A percentile compares a stretch with the other conserved stretches of the same genome.
These are phyloP conservation scores for Diadumene lineata DNA, from an alignment of 92 coral and sea anemone species.

Conservation along the genomic window DNA sequence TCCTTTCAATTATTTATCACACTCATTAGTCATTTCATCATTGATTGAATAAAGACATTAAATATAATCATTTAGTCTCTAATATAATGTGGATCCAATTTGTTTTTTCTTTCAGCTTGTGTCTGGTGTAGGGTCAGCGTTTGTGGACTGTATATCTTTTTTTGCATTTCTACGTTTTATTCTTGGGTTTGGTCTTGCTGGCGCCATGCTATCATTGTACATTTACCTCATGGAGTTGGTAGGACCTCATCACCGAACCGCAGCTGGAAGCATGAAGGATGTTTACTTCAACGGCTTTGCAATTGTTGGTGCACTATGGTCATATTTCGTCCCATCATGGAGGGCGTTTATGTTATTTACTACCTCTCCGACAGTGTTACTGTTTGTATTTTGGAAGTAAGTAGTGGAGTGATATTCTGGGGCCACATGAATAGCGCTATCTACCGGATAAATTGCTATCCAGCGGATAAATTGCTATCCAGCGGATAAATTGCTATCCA, in stretches of 20 bases:
- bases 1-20: no score
- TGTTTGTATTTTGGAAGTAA: constrained; percentile 52
- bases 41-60: no score
- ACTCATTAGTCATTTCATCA: no score
- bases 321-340: constrained; percentile 39
- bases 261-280: constrained; percentile 24
- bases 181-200: constrained; percentile 45
- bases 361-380: constrained; percentile 27
- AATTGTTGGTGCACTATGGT: constrained; percentile 25
- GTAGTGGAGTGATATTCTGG: background rate
- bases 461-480: no score
- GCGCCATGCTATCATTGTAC: constrained; percentile 41
- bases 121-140: constrained; percentile 36
- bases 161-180: constrained; percentile 53
- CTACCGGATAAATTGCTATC: no score
- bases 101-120: constrained; percentile 39
- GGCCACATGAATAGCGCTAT: background rate
- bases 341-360: constrained; percentile 14
- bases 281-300: constrained; percentile 19
- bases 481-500: no score
- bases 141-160: constrained; percentile 31
- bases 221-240: constrained; percentile 46
- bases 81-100: no score
- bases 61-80: no score
- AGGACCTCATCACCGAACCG: constrained; percentile 41